Evolutionary conservation across 2,888 invertebrate species (phyloP).

Genomic region (Rhimphoctona megacephalus): DNA sequence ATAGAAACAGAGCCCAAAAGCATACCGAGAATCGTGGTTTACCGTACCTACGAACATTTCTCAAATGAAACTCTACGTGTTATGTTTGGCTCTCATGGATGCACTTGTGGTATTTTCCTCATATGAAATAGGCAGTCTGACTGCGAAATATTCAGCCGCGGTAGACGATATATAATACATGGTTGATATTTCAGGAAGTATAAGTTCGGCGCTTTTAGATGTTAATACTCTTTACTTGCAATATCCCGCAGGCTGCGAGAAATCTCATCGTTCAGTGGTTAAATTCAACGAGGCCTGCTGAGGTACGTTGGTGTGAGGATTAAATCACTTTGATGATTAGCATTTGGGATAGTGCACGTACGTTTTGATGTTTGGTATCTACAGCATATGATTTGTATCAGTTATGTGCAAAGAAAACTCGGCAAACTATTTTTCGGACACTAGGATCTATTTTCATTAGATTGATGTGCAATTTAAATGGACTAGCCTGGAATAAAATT

Average conservation of each 20-base stretch:
- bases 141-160: slow-evolving; percentile 41
- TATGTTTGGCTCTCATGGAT: slow-evolving; percentile 16
- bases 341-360: slow-evolving; percentile 47
- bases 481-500: not conserved
- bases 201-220: slow-evolving; percentile 47
- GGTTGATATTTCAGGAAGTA: slow-evolving; percentile 30
- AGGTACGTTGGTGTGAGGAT: slow-evolving; percentile 28
- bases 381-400: not conserved
- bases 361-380: not conserved
- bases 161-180: not conserved
- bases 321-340: slow-evolving; percentile 58
- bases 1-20: slow-evolving; percentile 7
- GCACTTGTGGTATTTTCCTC: slow-evolving; percentile 27
- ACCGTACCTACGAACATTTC: slow-evolving; percentile 24
- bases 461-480: slow-evolving; percentile 14
- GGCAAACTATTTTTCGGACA: not conserved
- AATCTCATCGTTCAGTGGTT: slow-evolving; percentile 36
- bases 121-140: slow-evolving; percentile 30
- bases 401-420: not conserved
- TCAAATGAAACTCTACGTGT: slow-evolving; percentile 21
- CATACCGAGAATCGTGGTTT: slow-evolving; percentile 32
- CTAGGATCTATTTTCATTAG: not conserved
- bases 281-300: slow-evolving; percentile 45
- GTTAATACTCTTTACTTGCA: slow-evolving; percentile 38
- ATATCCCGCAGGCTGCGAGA: slow-evolving; percentile 25